These are phyloP conservation scores for Psylliodes chrysocephalus DNA, from an alignment of 2,888 invertebrate genomes.

Conservation along the genomic window DNA sequence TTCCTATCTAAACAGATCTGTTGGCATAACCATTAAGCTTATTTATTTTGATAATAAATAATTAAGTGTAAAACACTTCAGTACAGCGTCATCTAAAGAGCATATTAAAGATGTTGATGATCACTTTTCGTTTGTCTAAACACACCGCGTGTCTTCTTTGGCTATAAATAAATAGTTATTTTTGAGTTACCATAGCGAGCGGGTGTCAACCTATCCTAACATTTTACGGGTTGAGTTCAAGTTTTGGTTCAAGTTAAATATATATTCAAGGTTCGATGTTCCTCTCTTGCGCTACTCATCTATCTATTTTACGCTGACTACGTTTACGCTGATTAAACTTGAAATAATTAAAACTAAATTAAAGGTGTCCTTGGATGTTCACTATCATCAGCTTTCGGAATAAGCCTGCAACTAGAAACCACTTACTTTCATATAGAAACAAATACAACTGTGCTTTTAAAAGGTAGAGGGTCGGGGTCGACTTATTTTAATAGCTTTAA, in stretches of 20 bases:
- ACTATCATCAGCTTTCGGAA: too few relatives aligned
- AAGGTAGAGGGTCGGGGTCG: too few relatives aligned
- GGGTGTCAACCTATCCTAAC: constrained; percentile 62
- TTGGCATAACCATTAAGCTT: background rate
- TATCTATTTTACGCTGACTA: background rate
- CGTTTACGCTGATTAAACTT: too few relatives aligned
- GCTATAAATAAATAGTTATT: constrained; percentile 56
- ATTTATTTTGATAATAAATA: constrained; percentile 7
- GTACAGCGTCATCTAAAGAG: background rate
- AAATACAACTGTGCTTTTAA: too few relatives aligned
- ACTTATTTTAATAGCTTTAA: too few relatives aligned
- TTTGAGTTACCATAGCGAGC: constrained; percentile 42
- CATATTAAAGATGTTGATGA: constrained; percentile 41
- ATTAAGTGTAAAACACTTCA: background rate
- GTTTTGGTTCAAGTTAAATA: constrained; percentile 46
- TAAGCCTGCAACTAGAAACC: too few relatives aligned
- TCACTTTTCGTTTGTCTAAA: constrained; percentile 50
- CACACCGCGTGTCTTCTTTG: constrained; percentile 44
- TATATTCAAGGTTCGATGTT: constrained; percentile 32
- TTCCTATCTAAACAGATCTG: background rate
- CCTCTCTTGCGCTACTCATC: background rate
- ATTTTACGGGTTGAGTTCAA: constrained; percentile 59
- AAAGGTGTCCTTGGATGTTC: too few relatives aligned
- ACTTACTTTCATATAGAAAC: too few relatives aligned
- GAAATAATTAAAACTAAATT: too few relatives aligned